Base-by-base conservation (phyloP, 2,888 invertebrate species). In the Allygus modestus region DNA sequence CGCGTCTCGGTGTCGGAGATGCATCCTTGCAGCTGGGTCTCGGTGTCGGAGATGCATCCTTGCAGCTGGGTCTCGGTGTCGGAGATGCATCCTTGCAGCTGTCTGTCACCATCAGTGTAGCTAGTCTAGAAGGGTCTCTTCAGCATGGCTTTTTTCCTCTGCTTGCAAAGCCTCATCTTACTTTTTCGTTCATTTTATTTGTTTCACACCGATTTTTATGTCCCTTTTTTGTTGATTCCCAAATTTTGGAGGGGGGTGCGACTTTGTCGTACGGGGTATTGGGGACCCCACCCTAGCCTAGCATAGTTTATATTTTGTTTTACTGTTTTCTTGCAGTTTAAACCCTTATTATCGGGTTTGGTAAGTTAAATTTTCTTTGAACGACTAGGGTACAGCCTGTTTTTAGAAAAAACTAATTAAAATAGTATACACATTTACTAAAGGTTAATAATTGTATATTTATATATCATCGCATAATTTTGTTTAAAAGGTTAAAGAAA, bases 161-260 rank as follows among this genome's bases (percentile, higher is more conserved):
- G 86, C 88, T 86, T 87, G 87, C 87, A 87, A 87, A 87, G 86
- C 87, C 86, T 87, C 85, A 87, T 87, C 65, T 65, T 58, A 58
- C 20, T 58, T 65, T 65, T 65, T 65, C 87, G 86, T 87, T 85
- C 86, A 86, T 86, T 61, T 61, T 31, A 46, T 71, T 65, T 54
- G 73, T 83, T 77, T 75, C 58, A 51, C 46, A 77, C 54, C 28
- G 26, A 65, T 81, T 79, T 41, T 61, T 81, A 71, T 33, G 51
- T 73, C 69, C 41, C 82, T 41, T 75, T 83, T 51, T 73, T 51
- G 69, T 73, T 71, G 46, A 37, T 69, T 75, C 83, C 83, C 26
- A 31, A 51, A 69, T 69, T 82, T 17, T 43, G 65, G 81, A 81
- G 82, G 82, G 82, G 82, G 82, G 82, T 82, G 82, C 69, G 82